phyloP scores from a whole-genome alignment of 2,797 vertebrate genomes.

The Brachyrhaphis roseni region DNA sequence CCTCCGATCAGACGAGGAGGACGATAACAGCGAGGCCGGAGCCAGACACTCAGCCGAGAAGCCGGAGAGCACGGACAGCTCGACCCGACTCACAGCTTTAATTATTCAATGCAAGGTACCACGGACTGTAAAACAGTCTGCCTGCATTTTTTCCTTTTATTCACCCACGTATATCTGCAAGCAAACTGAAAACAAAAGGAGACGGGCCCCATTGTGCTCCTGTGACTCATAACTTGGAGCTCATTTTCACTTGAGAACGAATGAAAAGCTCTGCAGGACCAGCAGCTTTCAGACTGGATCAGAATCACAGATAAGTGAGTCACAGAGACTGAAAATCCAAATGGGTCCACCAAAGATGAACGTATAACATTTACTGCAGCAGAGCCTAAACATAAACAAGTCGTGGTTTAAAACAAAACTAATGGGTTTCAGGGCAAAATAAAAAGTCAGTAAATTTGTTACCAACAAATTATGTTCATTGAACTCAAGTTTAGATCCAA shows the following conservation, averaged over 20 bases:
- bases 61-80: conserved; percentile 45
- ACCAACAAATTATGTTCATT: neutral
- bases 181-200: conserved; percentile 26
- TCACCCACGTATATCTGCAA: conserved; percentile 10
- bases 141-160: neutral
- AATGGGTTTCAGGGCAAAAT: neutral
- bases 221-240: conserved; percentile 48
- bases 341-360: neutral
- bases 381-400: neutral
- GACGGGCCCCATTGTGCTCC: neutral
- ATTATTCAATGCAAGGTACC: conserved; percentile 83
- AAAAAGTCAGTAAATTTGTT: neutral
- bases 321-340: conserved; percentile 6
- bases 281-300: conserved; percentile 19
- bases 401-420: neutral
- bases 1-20: conserved; percentile 81
- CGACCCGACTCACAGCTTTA: conserved; percentile 68
- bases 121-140: neutral
- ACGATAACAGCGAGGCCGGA: conserved; percentile 66
- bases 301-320: conserved; percentile 27
- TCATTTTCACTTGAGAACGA: conserved; percentile 12
- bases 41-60: conserved; percentile 61
- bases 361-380: conserved; percentile 1
- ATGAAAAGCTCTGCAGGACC: conserved; percentile 29
- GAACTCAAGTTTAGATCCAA: neutral